phyloP scores from a whole-genome alignment of 2,797 vertebrate species.

The Crypturellus tataupa region DNA sequence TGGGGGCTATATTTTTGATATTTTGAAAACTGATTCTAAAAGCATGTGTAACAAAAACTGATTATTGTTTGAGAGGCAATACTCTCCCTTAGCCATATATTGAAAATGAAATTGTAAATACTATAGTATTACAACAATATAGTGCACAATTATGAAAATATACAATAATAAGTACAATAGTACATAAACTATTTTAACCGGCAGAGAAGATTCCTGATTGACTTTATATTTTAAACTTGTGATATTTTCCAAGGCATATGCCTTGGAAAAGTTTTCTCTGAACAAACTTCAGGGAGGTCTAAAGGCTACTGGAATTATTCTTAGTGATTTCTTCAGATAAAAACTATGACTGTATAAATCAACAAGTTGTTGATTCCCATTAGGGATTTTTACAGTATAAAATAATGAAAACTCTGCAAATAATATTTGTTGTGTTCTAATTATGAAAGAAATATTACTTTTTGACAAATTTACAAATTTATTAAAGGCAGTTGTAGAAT shows the following conservation, averaged over 20 bases:
- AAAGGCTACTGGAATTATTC: slow-evolving; percentile 4
- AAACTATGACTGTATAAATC: background rate
- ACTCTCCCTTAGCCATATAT: slow-evolving; percentile 23
- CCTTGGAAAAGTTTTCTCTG: slow-evolving; percentile 28
- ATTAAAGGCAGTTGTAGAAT: background rate
- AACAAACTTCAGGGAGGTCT: background rate
- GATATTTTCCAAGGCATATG: background rate
- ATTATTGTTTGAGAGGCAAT: background rate
- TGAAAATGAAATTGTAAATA: slow-evolving; percentile 37
- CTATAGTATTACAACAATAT: too few species aligned
- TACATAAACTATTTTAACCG: background rate
- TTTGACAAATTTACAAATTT: background rate
- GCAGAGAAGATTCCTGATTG: background rate
- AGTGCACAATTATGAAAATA: background rate
- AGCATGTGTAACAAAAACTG: background rate
- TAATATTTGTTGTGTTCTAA: background rate
- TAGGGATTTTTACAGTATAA: background rate
- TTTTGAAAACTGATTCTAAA: slow-evolving; percentile 35
- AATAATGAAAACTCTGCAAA: background rate
- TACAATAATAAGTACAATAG: background rate
- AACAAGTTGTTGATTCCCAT: background rate
- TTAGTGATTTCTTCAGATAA: background rate
- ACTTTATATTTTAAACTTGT: slow-evolving; percentile 24
- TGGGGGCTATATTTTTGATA: slow-evolving; percentile 24
- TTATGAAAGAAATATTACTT: background rate